Evolutionary conservation across 2,888 invertebrate species (phyloP).

Genomic region (Operophtera brumata): DNA sequence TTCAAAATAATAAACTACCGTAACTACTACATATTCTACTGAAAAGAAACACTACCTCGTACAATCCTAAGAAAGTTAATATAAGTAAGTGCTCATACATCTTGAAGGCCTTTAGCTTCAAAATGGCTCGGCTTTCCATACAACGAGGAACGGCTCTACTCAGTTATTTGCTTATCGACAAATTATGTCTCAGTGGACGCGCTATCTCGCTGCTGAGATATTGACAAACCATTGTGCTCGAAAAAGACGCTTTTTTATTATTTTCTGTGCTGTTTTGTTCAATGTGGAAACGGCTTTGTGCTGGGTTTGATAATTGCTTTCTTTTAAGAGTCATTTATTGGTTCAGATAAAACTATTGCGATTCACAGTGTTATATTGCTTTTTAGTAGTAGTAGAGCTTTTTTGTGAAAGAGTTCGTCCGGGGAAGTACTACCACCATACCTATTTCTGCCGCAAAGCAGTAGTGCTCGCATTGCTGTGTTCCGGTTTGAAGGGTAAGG

Average conservation of each 20-base stretch:
- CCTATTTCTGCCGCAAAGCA: too few relatives aligned
- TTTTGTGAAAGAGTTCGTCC: too few relatives aligned
- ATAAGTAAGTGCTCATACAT: conserved; percentile 1
- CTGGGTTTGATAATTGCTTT: background rate
- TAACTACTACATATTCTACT: too few relatives aligned
- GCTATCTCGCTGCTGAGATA: conserved; percentile 13
- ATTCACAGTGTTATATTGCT: too few relatives aligned
- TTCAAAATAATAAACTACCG: too few relatives aligned
- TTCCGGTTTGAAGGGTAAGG: too few relatives aligned
- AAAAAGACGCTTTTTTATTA: conserved; percentile 1
- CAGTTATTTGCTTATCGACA: conserved; percentile 33
- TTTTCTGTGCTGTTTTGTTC: background rate
- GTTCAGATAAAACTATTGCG: background rate
- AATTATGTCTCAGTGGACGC: conserved; percentile 26
- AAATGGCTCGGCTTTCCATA: conserved; percentile 10
- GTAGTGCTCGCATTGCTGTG: too few relatives aligned
- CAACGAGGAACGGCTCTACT: conserved; percentile 4
- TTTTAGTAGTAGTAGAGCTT: too few relatives aligned
- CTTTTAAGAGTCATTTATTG: background rate
- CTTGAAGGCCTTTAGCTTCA: conserved; percentile 4
- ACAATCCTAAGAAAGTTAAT: background rate
- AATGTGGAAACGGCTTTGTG: background rate
- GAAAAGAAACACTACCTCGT: too few relatives aligned
- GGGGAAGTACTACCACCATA: too few relatives aligned
- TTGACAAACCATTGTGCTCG: conserved; percentile 15